These are phyloP conservation scores for Liparis tanakae DNA, from an alignment of 2,797 vertebrate genomes.

Conservation along the genomic window DNA sequence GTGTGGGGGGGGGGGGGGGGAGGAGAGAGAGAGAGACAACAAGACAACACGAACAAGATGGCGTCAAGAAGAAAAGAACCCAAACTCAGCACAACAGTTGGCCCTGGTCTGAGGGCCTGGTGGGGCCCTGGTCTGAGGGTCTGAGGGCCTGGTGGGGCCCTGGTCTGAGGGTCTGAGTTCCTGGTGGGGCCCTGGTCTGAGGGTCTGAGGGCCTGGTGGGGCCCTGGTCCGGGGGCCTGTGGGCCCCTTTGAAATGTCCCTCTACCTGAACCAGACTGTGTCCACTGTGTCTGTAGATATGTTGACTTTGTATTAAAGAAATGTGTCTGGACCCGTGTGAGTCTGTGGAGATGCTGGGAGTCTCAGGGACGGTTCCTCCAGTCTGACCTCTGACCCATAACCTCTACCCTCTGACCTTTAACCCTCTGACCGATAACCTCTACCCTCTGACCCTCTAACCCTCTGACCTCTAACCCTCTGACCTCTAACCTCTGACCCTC, in stretches of 20 bases:
- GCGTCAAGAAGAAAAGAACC: slow-evolving; percentile 66
- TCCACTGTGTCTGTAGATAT: slow-evolving; percentile 99
- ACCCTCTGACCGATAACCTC: no score
- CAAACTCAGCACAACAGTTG: slow-evolving; percentile 78
- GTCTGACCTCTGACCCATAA: neutral
- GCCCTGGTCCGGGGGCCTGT: slow-evolving; percentile 91
- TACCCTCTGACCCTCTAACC: neutral
- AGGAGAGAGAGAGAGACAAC: slow-evolving; percentile 59
- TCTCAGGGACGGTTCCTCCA: neutral
- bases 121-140: no score
- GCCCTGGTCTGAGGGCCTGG: slow-evolving; percentile 91
- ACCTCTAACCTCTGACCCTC: neutral
- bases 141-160: no score
- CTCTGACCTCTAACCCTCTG: no score
- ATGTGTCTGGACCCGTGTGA: slow-evolving; percentile 87
- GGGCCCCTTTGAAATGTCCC: slow-evolving; percentile 91
- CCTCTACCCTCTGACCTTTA: neutral
- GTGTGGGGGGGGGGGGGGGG: slow-evolving; percentile 17
- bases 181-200: no score
- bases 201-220: no score
- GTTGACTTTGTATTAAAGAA: slow-evolving; percentile 99
- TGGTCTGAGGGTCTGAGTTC: no score
- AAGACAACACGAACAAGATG: slow-evolving; percentile 59
- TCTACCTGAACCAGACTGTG: slow-evolving; percentile 93
- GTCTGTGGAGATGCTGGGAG: slow-evolving; percentile 1